Evolutionary conservation across 2,888 invertebrate genomes (phyloP), one percentile per base, ranked within the genome.

Genomic region (Drosophila lacicola): DNA sequence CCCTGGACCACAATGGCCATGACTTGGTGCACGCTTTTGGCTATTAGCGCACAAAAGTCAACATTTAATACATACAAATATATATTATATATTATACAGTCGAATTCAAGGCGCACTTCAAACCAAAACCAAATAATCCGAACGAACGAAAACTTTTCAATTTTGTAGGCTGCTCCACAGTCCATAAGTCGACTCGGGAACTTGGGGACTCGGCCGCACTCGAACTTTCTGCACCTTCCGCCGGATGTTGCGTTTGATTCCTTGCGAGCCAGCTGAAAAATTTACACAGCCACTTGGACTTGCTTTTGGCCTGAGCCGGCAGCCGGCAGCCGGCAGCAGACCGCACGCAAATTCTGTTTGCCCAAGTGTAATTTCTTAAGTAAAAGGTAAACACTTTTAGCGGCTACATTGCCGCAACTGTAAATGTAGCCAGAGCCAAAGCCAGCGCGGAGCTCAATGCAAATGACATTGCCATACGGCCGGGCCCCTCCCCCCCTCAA

Each of bases 331-430:
- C n/a, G 44, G 58, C 57, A 57, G 53, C 63, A 57, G 47, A 44
- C 55, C 58, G 69, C 75, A 87, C 78, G 80, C 88, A 82, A 79
- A 81, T 85, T 81, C 85, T 90, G 82, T 90, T 90, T 90, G 84
- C 89, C 75, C 76, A 88, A 89, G 90, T 85, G 87, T 90, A 90
- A 90, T 90, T 90, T 88, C 87, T 89, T 90, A 86, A 90, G 90
- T 90, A 84, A 90, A 90, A 90, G 81, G 90, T 90, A 90, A 90
- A 90, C 90, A 90, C 89, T 90, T 90, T 88, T 89, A 85, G 81
- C 84, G 82, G 67, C 75, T 50, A 46, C 57, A 17, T 17, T 17
- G 17, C 17, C 17, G 17, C 68, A 72, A 71, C 76, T 72, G 73
- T 74, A 83, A 74, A 68, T 74, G 74, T 81, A 66, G 77, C 71